Evolutionary conservation across 2,113 vertebrate species (phyloP), one percentile per base, ranked within the genome.

Genomic region (Malurus melanocephalus): DNA sequence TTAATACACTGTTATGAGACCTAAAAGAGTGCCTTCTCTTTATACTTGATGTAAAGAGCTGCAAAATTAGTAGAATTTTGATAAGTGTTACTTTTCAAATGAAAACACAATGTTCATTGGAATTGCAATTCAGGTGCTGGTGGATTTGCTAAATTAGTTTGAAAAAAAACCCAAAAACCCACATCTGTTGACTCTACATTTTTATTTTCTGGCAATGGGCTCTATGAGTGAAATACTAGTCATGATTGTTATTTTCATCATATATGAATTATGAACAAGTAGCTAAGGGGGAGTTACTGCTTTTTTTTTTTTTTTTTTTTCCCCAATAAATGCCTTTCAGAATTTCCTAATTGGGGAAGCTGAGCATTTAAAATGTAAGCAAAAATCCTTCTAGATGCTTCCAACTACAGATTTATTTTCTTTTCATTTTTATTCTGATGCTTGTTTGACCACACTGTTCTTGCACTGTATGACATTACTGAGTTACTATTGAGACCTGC

Each of bases 211-310:
- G 26, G 7, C n/a, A 88, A 17, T 62, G 21, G 19, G 16, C 7
- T 64, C 6, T 43, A n/a, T 49, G 11, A 73, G 9, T 55, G 18
- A 90, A 81, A 62, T 57, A 46, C 17, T 71, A 33, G 13, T 33
- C 3, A 26, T 52, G 42, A 53, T 33, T 79, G 7, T 52, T 30
- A 40, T 33, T 11, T 30, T 67, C 21, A 48, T 32, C 20, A 12
- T 28, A 32, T 38, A 62, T 22, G 4, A 51, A 56, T 78, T 48
- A 49, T 60, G 61, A 59, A 48, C 28, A 85, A 55, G 13, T 35
- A 46, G 3, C 4, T 24, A 21, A 48, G 46, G 21, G 17, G 30
- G 16, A 2, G 0, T 0, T 35, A 3, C 5, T 57, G 16, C 5
- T 3, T 24, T 60, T n/a, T 26, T 45, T 35, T 23, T 5, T 20